phyloP scores from a whole-genome alignment of 1,140 invertebrate species.

The Camponotus pennsylvanicus region DNA sequence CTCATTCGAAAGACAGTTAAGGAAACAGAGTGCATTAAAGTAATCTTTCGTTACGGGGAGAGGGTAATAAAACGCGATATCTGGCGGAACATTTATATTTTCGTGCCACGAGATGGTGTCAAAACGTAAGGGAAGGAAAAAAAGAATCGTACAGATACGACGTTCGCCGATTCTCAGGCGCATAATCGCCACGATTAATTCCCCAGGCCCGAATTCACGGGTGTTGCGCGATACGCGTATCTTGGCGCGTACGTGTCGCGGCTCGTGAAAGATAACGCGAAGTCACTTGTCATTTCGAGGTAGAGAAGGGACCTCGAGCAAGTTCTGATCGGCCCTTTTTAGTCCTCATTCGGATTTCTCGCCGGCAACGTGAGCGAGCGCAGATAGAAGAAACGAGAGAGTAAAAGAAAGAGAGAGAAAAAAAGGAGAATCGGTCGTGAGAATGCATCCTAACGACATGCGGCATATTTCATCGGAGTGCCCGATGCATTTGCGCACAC shows the following conservation, averaged over 20 bases:
- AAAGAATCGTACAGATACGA: not conserved
- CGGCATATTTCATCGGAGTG: conserved; percentile 56
- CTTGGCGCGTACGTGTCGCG: conserved; percentile 52
- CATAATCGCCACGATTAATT: conserved; percentile 55
- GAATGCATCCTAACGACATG: conserved; percentile 49
- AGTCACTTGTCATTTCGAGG: conserved; percentile 56
- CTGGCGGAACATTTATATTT: not conserved
- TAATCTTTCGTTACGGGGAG: not conserved
- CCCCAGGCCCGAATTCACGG: conserved; percentile 17
- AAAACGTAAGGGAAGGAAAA: not conserved
- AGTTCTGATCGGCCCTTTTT: conserved; percentile 62
- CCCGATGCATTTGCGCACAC: conserved; percentile 43
- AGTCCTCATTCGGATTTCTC: conserved; percentile 57
- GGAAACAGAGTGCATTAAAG: not conserved
- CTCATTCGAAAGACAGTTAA: not conserved
- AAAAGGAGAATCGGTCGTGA: not conserved
- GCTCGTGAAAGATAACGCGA: conserved; percentile 53
- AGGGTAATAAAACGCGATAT: not conserved
- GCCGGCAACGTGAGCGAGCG: conserved; percentile 22
- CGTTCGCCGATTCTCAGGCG: conserved; percentile 11
- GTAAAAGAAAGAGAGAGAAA: not conserved
- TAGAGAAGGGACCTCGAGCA: conserved; percentile 42
- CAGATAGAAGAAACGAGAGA: not conserved
- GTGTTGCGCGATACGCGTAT: conserved; percentile 37
- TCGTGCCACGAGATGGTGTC: not conserved